These are phyloP conservation scores for Orthonychiurus folsomi DNA, from an alignment of 2,888 invertebrate genomes.

Conservation along the genomic window DNA sequence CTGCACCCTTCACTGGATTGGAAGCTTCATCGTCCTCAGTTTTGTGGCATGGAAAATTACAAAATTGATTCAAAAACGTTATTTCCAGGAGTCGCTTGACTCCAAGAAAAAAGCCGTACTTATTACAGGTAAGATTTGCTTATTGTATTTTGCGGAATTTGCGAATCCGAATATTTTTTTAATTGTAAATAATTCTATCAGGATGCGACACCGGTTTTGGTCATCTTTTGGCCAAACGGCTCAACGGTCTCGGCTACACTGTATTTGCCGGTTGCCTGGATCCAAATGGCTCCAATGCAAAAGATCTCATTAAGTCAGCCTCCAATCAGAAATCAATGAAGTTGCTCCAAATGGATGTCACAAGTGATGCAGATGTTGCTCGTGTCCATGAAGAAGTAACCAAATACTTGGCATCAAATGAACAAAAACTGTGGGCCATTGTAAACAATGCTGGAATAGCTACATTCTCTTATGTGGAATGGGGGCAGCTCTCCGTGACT, in stretches of 20 bases:
- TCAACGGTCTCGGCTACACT: neutral
- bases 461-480: neutral
- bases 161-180: no score
- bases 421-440: constrained; percentile 1
- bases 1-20: neutral
- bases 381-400: neutral
- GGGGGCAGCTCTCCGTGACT: neutral
- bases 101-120: neutral
- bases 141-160: neutral
- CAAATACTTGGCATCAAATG: neutral
- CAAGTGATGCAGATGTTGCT: neutral
- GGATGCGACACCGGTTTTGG: constrained; percentile 6
- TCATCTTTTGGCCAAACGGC: neutral
- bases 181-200: neutral
- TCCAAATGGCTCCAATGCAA: neutral
- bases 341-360: constrained; percentile 1
- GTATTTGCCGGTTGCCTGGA: neutral
- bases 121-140: constrained; percentile 1
- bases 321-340: neutral
- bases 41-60: neutral
- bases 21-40: neutral
- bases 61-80: neutral
- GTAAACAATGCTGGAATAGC: constrained; percentile 1
- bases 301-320: neutral
- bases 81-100: neutral